Conservation (phyloP, 2,113 vertebrate genomes). For the Prunella fulvescens region DNA sequence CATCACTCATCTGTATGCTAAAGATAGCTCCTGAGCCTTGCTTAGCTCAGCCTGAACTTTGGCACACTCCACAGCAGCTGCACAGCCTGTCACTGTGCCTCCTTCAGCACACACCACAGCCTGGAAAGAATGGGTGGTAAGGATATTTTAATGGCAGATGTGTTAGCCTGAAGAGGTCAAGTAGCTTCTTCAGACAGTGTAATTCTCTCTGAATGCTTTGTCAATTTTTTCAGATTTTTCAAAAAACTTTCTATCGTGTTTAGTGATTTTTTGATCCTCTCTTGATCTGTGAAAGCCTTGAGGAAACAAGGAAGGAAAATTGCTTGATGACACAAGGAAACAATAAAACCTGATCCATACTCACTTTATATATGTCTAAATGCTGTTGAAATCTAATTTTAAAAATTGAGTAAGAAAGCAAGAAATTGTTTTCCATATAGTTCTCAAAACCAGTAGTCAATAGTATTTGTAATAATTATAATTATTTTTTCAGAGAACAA, state of each 20-base stretch:
- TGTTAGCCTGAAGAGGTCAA: neutral
- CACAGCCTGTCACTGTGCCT: neutral
- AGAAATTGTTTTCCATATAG: neutral
- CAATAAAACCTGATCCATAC: neutral
- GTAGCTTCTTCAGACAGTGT: neutral
- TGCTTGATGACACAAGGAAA: neutral
- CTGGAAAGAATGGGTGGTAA: neutral
- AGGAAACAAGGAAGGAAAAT: neutral
- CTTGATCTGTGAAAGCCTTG: neutral
- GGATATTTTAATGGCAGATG: neutral
- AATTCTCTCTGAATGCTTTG: neutral
- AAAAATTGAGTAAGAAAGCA: neutral
- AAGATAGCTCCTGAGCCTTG: neutral
- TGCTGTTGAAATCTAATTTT: neutral
- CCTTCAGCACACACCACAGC: neutral
- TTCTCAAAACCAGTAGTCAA: neutral
- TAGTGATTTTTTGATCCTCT: neutral
- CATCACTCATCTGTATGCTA: slow-evolving; percentile 2
- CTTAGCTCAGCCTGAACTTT: neutral
- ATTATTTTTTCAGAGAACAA: neutral
- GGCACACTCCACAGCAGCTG: neutral
- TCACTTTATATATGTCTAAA: neutral
- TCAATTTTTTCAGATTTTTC: neutral
- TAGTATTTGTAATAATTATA: neutral
- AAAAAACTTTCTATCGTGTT: neutral